Evolutionary conservation across 1,140 invertebrate genomes (phyloP), one percentile per base, ranked within the genome.

Genomic region (Anthonomus grandis): DNA sequence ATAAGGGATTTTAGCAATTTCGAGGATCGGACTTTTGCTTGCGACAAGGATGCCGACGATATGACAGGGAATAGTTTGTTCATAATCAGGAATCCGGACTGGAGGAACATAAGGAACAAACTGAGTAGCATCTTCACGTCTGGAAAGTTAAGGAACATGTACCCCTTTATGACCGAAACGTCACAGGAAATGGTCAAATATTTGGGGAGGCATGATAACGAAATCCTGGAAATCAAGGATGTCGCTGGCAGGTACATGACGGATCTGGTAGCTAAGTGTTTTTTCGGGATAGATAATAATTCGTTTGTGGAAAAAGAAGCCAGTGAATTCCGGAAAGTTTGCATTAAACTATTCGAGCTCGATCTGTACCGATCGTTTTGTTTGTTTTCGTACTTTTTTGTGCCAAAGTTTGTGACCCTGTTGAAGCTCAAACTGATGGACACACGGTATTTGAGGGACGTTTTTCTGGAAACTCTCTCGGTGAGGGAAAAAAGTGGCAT

Each of bases 1-100:
- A 68, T 79, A 10, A 75, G 75, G 52, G 77, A 80, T 59, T 80
- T 79, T 59, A 68, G 74, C n/a, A 71, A 74, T 55, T 81, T 81
- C 48, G 56, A 60, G 4, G 70, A 77, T 50, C 64, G 73, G 34
- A 62, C 59, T 0, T 65, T 67, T 24, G 24, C 66, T 1, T 62
- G 62, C 5, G 68, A 73, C 6, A 70, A 71, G 31, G 63, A 70
- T 24, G 64, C 64, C 2, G 74, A 76, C 53, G 67, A 69, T 6
- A 57, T 74, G 17, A 60, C 67, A 10, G 54, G 64, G 5, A 59
- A 70, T 36, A 70, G 65, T 34, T 18, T 69, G 12, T 66, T 69
- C 37, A 59, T 60, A 5, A 47, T 69, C 12, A 62, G 57, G 49
- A 64, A 67, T 39, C 58, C 62, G 2, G 61, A 64, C 4, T 69